Conservation (phyloP, 2,888 invertebrate species). For the Didymodactylos carnosus region DNA sequence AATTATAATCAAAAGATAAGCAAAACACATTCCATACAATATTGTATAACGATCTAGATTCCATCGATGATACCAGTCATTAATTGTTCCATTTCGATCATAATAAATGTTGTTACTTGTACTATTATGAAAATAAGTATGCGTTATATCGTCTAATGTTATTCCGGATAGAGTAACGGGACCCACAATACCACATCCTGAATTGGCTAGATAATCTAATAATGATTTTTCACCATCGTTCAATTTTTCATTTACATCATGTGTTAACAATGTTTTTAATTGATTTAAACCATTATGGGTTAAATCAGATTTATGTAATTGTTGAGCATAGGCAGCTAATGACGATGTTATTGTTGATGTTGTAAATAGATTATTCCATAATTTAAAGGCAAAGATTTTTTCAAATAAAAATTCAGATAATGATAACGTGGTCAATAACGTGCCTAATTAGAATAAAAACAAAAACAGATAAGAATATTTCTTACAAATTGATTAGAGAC, state of each 20-base stretch:
- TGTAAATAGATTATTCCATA: slow-evolving; percentile 11
- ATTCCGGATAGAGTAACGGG: background rate
- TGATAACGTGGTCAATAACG: background rate
- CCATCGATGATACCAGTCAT: slow-evolving; percentile 8
- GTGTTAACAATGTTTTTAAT: background rate
- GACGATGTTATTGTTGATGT: background rate
- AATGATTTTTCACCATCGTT: background rate
- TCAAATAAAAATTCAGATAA: slow-evolving; percentile 8
- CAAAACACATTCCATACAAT: slow-evolving; percentile 70
- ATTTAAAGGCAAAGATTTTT: slow-evolving; percentile 7
- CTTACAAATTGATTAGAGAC: too few relatives aligned
- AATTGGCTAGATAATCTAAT: background rate
- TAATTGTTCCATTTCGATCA: background rate
- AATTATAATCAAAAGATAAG: slow-evolving; percentile 51
- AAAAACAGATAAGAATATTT: too few relatives aligned
- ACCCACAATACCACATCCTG: background rate
- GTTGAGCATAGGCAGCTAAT: background rate
- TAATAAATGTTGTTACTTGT: background rate
- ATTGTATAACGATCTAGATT: slow-evolving; percentile 33
- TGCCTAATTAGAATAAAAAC: background rate
- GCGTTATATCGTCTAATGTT: background rate
- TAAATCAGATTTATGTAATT: background rate
- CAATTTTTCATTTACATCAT: background rate
- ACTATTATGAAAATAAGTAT: background rate
- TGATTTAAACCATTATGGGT: background rate